Evolutionary conservation across 2,113 vertebrate genomes (phyloP), one percentile per base, ranked within the genome.

Genomic region (Dasyprocta punctata): DNA sequence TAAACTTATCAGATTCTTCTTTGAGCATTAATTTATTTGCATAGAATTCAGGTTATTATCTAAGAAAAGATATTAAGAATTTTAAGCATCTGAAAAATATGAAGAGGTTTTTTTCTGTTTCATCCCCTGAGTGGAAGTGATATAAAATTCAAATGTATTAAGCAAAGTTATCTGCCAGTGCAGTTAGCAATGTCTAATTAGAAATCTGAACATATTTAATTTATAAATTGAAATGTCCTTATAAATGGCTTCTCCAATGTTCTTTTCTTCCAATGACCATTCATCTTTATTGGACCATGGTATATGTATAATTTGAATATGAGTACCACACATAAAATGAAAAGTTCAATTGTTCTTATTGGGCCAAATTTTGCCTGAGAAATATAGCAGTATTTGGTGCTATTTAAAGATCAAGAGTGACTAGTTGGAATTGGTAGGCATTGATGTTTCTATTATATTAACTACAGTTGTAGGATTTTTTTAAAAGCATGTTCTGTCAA

Each of bases 151-250:
- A 93, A 93, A 95, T 73, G 89, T 92, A 95, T 93, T 96, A 86
- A 93, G 65, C 47, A 95, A 97, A 90, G 93, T 95, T 95, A 97
- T 81, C 56, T 92, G 82, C 71, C 80, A 63, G 44, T 73, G 56
- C 61, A 93, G 73, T 97, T 96, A 96, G 47, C 60, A 97, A 89
- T 89, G 92, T 93, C 90, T 97, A 97, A 97, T 97, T 98, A 95
- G 71, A 95, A 93, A 95, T 86, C 16, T 92, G 80, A 94, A 97
- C 90, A 73, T 97, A 85, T 97, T 97, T 97, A 97, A 96, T 96
- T 95, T 92, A 73, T 87, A 94, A n/a, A 97, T 58, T 95, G 14
- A 94, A 97, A 44, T 77, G 33, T 90, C 92, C 92, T 56, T 88
- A 94, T 52, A 30, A 49, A 81, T 7, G n/a, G 26, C 56, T 94